phyloP scores from a whole-genome alignment of 35 echinoderm and acorn worm genomes.

The Nesometra sesokonis region DNA sequence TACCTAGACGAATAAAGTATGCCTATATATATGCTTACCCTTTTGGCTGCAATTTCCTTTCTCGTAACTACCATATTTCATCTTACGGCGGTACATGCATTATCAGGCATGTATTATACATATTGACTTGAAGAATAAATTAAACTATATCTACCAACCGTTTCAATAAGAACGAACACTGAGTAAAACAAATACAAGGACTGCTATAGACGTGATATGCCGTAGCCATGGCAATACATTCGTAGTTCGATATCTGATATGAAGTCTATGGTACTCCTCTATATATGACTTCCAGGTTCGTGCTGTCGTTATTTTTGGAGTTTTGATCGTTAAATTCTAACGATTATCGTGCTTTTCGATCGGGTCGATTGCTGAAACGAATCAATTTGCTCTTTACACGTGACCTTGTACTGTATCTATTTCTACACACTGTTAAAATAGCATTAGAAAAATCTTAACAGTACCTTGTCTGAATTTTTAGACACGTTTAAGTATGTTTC shows the following conservation, averaged over 20 bases:
- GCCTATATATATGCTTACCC: background rate
- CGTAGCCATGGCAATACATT: background rate
- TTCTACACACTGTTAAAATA: too few species aligned
- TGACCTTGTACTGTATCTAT: too few species aligned
- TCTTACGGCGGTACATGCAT: background rate
- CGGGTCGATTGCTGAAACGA: background rate
- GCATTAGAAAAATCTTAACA: too few species aligned
- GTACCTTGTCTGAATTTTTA: too few species aligned
- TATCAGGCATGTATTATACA: background rate
- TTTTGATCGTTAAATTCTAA: background rate
- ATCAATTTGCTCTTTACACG: background rate
- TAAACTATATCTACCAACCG: background rate
- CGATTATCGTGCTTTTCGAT: background rate
- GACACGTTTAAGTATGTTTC: too few species aligned
- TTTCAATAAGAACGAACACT: background rate
- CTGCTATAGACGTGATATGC: background rate
- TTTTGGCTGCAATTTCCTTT: background rate
- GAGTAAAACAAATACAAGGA: background rate
- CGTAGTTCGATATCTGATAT: background rate
- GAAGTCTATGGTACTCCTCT: background rate
- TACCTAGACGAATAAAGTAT: too few species aligned
- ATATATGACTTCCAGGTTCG: background rate
- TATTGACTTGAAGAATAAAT: background rate
- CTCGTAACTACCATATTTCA: background rate
- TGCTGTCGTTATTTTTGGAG: background rate